Percentiles rank a stretch among this genome's conserved stretches.
Conservation (phyloP, 2,113 vertebrate genomes). For the Cacatua alba region DNA sequence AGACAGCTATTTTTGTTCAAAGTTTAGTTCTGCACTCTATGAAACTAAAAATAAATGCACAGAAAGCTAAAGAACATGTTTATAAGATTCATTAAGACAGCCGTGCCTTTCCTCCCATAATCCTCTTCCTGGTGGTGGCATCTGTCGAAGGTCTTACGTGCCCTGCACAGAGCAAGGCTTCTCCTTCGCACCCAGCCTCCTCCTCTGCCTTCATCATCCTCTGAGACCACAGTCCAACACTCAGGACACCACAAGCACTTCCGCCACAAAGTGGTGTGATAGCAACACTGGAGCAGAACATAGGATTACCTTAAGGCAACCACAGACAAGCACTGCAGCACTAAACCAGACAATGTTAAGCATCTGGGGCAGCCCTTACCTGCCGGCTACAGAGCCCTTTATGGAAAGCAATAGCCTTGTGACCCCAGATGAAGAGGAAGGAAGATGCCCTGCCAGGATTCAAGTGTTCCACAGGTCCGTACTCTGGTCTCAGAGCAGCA, state of each 20-base stretch:
- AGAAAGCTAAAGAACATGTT: slow-evolving; percentile 65
- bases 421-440: background rate
- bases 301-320: background rate
- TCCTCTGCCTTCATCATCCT: background rate
- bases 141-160: slow-evolving; percentile 29
- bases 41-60: slow-evolving; percentile 70
- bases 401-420: accelerated
- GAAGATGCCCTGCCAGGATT: background rate
- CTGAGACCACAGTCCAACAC: background rate
- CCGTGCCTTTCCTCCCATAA: slow-evolving; percentile 1
- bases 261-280: background rate
- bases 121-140: slow-evolving; percentile 36
- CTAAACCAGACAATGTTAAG: background rate
- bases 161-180: background rate
- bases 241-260: background rate
- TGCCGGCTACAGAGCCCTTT: background rate
- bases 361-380: background rate
- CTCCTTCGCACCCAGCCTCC: background rate
- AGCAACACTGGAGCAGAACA: background rate
- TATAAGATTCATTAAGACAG: slow-evolving; percentile 64
- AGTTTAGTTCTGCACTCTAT: slow-evolving; percentile 20
- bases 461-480: accelerated
- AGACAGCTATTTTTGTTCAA: slow-evolving; percentile 71
- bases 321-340: background rate
- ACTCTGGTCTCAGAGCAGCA: background rate